Percentiles rank a stretch among this genome's conserved stretches.
phyloP scores from a whole-genome alignment of 2,797 vertebrate genomes.

The Myotis findleyi region DNA sequence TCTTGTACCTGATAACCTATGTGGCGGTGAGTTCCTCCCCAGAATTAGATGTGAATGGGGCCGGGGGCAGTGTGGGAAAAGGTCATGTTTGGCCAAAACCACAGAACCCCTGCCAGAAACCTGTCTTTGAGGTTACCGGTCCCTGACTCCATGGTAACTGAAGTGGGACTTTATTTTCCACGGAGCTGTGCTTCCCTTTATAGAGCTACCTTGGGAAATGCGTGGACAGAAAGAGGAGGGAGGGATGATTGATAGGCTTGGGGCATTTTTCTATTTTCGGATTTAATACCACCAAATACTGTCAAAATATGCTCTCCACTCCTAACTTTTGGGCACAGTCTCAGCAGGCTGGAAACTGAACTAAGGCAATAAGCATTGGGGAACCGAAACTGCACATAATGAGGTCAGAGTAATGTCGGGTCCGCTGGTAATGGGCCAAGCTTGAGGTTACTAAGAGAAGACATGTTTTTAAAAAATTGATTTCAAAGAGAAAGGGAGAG shows the following conservation, averaged over 20 bases:
- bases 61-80: background rate
- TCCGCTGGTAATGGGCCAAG: background rate
- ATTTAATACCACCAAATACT: background rate
- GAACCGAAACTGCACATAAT: background rate
- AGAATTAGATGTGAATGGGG: background rate
- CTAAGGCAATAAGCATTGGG: background rate
- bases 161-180: background rate
- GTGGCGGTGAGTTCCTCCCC: background rate
- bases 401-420: too few species aligned
- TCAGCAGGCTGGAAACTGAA: background rate
- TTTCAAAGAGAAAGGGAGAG: too few species aligned
- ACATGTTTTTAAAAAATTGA: too few species aligned
- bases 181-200: background rate
- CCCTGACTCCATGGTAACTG: background rate
- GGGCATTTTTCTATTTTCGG: slow-evolving; percentile 15
- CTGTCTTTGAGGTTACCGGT: background rate
- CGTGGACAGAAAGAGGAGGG: background rate
- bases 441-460: background rate
- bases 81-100: background rate
- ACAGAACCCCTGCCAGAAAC: background rate
- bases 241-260: background rate
- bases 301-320: background rate
- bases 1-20: background rate
- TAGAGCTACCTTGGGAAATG: background rate
- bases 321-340: background rate